phyloP scores from a whole-genome alignment of 2,113 vertebrate species.

The Agapornis roseicollis region DNA sequence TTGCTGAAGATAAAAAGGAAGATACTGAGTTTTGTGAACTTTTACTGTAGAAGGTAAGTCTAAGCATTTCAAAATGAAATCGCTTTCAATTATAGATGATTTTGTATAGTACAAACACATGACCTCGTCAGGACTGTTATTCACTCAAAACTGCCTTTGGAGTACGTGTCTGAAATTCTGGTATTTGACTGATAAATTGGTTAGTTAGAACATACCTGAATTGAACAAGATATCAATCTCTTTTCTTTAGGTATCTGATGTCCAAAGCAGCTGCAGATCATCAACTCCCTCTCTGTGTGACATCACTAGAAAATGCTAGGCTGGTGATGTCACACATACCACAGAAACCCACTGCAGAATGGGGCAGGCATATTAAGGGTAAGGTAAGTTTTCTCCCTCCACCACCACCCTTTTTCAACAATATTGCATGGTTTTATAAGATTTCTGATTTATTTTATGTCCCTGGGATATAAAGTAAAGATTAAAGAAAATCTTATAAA shows the following conservation, averaged over 20 bases:
- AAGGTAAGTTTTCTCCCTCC: slow-evolving; percentile 70
- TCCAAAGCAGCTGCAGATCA: slow-evolving; percentile 75
- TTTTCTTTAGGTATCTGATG: slow-evolving; percentile 71
- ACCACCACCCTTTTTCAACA: slow-evolving; percentile 65
- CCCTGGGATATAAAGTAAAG: slow-evolving; percentile 49
- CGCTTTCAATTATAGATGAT: not conserved
- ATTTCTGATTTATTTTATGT: slow-evolving; percentile 57
- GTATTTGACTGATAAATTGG: not conserved
- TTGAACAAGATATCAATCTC: slow-evolving; percentile 51
- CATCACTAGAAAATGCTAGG: slow-evolving; percentile 60
- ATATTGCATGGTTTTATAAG: slow-evolving; percentile 76
- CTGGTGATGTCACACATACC: slow-evolving; percentile 66
- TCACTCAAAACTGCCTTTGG: not conserved
- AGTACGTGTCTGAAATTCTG: not conserved
- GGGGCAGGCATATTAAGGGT: slow-evolving; percentile 72
- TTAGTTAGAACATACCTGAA: not conserved
- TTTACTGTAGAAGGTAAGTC: not conserved
- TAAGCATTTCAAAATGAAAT: slow-evolving; percentile 1
- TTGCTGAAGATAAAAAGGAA: not conserved
- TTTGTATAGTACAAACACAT: not conserved
- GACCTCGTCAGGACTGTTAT: not conserved
- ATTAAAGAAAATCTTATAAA: slow-evolving; percentile 68
- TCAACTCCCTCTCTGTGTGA: slow-evolving; percentile 72
- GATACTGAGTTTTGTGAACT: not conserved
- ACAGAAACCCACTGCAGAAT: slow-evolving; percentile 70